phyloP scores from a whole-genome alignment of 2,888 invertebrate species.

The Agrochola lota region DNA sequence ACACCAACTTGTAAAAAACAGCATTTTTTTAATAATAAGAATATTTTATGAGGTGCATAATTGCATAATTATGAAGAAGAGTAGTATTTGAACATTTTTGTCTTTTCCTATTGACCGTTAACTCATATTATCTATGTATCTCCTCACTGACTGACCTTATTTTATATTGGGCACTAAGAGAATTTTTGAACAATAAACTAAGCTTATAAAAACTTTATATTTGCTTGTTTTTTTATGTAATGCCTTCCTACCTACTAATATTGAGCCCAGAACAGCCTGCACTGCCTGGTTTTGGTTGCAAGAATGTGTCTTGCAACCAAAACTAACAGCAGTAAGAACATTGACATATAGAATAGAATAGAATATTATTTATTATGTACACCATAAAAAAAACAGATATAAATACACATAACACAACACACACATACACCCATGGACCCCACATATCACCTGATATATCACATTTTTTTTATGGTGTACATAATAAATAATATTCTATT shows the following conservation, averaged over 20 bases:
- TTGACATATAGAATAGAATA: no score
- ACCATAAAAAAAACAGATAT: no score
- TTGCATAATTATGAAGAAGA: not conserved
- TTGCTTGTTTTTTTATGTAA: not conserved
- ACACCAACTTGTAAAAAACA: not conserved
- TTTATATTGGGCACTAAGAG: not conserved
- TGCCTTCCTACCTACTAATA: not conserved
- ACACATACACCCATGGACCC: no score
- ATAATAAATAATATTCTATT: no score
- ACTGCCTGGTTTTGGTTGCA: no score
- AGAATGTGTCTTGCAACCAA: no score
- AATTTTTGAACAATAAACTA: not conserved
- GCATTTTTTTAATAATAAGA: not conserved
- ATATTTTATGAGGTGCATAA: not conserved
- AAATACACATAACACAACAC: no score
- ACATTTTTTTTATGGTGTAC: no score
- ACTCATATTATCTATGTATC: not conserved
- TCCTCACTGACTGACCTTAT: not conserved
- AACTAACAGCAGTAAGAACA: not conserved
- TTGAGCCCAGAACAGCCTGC: not conserved
- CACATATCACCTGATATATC: no score
- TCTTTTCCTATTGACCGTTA: constrained; percentile 14
- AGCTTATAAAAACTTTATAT: not conserved
- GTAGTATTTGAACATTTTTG: not conserved
- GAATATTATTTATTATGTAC: no score